Conservation (phyloP, 53 echinoderm and acorn worm genomes). For the Paelopatides confundens region DNA sequence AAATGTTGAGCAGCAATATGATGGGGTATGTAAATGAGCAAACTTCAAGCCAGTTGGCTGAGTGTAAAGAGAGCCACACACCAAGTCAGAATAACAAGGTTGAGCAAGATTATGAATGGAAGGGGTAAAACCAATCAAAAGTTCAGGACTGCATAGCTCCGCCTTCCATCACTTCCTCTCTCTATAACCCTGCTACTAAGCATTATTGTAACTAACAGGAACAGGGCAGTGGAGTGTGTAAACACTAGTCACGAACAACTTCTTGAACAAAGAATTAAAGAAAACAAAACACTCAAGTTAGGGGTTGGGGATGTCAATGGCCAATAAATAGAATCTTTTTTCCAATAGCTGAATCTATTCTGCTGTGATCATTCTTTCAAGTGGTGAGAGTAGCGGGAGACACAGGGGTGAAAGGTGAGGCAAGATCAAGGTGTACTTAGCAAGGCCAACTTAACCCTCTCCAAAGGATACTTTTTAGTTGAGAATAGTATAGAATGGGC, state of each 20-base stretch:
- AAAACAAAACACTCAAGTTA: constrained; percentile 37
- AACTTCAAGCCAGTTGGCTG: constrained; percentile 15
- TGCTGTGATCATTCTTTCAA: constrained; percentile 36
- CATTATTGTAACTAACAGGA: too few relatives aligned
- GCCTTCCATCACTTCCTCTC: constrained; percentile 36
- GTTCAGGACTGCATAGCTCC: constrained; percentile 13
- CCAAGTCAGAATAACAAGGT: neutral
- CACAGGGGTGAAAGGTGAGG: constrained; percentile 6
- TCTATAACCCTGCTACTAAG: neutral
- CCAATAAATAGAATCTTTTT: constrained; percentile 12
- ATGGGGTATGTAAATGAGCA: constrained; percentile 29
- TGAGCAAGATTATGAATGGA: neutral
- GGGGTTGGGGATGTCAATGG: constrained; percentile 21
- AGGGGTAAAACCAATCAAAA: constrained; percentile 24
- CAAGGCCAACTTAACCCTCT: constrained; percentile 34
- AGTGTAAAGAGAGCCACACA: neutral
- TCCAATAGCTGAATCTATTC: constrained; percentile 12
- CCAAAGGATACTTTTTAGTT: constrained; percentile 31
- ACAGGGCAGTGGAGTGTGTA: constrained; percentile 19
- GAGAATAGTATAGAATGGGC: neutral
- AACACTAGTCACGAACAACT: constrained; percentile 36
- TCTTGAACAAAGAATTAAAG: constrained; percentile 40
- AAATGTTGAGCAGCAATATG: neutral
- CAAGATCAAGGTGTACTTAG: neutral
- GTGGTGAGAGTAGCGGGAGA: constrained; percentile 5